Evolutionary conservation across 1,140 invertebrate species (phyloP).

Genomic region (Aphis gossypii): DNA sequence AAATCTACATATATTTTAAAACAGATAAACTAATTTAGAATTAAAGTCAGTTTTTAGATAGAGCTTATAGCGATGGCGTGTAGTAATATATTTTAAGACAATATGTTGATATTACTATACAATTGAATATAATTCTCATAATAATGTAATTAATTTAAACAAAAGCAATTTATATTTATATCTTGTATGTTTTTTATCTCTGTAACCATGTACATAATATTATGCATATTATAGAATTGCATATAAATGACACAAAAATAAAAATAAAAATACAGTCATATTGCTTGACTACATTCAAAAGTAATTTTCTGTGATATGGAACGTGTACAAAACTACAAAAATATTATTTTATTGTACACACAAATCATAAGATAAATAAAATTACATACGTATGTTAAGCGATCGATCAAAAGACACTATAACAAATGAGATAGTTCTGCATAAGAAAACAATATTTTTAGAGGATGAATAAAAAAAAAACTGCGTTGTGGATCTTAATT

Average conservation of each 20-base stretch:
- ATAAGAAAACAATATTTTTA: not conserved
- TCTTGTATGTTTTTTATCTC: not conserved
- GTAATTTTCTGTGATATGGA: not conserved
- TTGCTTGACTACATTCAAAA: not conserved
- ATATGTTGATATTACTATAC: not conserved
- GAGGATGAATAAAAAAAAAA: not conserved
- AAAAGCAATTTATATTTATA: not conserved
- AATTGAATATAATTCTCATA: not conserved
- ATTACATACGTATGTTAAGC: slow-evolving; percentile 13
- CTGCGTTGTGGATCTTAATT: not conserved
- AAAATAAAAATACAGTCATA: not conserved
- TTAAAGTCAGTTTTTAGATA: not conserved
- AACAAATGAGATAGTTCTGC: not conserved
- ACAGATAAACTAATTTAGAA: not conserved
- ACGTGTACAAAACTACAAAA: not conserved
- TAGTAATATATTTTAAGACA: not conserved
- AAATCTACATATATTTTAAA: not conserved
- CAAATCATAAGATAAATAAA: not conserved
- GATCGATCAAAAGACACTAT: not conserved
- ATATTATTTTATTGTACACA: not conserved
- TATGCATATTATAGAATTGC: not conserved
- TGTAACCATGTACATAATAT: not conserved
- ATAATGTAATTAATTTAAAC: not conserved
- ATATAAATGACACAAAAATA: not conserved
- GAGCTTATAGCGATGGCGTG: not conserved